Evolutionary conservation across 2,113 vertebrate genomes (phyloP).

Genomic region (Halcyon malimbica): DNA sequence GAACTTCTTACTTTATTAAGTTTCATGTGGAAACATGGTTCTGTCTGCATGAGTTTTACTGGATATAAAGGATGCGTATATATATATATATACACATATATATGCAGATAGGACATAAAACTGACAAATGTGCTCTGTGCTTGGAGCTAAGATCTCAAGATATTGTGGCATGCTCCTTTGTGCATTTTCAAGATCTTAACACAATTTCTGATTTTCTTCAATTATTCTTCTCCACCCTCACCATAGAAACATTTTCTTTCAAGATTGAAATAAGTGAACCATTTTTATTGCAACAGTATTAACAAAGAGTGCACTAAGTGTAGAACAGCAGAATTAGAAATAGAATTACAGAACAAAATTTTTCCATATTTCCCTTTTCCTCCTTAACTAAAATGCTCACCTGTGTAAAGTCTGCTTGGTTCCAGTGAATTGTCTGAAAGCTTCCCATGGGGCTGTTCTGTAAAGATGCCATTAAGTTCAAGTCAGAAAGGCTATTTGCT

Average conservation of each 20-base stretch:
- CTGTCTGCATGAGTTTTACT: neutral
- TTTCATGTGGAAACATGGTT: neutral
- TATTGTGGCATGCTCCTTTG: neutral
- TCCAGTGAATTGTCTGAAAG: constrained; percentile 56
- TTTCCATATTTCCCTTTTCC: neutral
- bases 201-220: neutral
- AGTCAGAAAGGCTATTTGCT: constrained; percentile 18
- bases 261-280: neutral
- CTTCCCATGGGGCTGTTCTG: constrained; percentile 50
- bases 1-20: neutral
- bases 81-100: neutral
- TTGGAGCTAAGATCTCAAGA: neutral
- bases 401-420: constrained; percentile 43
- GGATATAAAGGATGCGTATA: neutral
- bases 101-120: neutral
- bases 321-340: neutral
- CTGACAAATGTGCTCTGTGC: neutral
- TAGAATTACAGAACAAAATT: neutral
- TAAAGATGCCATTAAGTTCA: constrained; percentile 31
- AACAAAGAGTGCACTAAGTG: neutral
- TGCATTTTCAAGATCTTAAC: neutral
- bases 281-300: neutral
- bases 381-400: neutral
- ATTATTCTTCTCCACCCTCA: neutral
- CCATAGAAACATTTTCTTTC: neutral